phyloP scores from a whole-genome alignment of 2,888 invertebrate species.

The Agrotis segetum region DNA sequence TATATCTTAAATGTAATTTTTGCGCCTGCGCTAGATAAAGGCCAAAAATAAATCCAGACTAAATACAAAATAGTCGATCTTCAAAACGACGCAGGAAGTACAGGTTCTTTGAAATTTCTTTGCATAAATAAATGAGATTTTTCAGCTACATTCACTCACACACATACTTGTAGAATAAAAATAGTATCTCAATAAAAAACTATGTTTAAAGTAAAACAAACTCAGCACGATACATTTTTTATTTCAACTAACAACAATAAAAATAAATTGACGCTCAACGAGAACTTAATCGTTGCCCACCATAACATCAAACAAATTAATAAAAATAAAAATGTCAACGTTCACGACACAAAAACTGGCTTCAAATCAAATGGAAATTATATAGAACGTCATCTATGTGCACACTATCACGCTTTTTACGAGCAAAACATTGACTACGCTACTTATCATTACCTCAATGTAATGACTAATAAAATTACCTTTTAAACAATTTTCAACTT shows the following conservation, averaged over 20 bases:
- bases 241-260: conserved; percentile 63
- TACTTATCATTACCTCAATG: conserved; percentile 70
- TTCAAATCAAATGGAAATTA: conserved; percentile 86
- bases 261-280: conserved; percentile 65
- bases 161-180: not conserved
- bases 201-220: conserved; percentile 54
- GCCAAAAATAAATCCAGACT: too few species aligned
- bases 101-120: too few species aligned
- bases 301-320: conserved; percentile 83
- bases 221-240: conserved; percentile 56
- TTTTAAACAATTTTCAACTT: conserved; percentile 58
- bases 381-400: conserved; percentile 85
- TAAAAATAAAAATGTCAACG: conserved; percentile 87
- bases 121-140: not conserved
- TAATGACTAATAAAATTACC: conserved; percentile 58
- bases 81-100: too few species aligned
- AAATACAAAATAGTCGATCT: too few species aligned
- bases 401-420: conserved; percentile 86
- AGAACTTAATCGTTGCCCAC: conserved; percentile 66
- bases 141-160: too few species aligned
- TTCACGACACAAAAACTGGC: conserved; percentile 73
- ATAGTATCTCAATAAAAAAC: conserved; percentile 4
- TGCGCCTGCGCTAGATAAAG: too few species aligned
- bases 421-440: conserved; percentile 84
- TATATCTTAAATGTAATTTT: too few species aligned